Evolutionary conservation across 2,888 invertebrate genomes (phyloP).

Genomic region (Hypselothyrea guttata): DNA sequence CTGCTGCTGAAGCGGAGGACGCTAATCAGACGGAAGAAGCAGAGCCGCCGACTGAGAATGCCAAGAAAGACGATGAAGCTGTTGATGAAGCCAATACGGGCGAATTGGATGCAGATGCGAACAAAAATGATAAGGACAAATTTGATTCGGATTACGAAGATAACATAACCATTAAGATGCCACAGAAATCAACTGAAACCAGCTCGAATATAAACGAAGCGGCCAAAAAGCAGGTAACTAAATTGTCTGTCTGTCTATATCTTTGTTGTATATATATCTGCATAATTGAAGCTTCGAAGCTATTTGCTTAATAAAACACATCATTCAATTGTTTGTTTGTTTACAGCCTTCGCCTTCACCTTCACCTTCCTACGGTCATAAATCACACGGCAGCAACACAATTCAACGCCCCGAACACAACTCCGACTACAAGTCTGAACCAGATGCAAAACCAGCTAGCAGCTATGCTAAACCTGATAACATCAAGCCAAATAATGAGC

Average conservation of each 20-base stretch:
- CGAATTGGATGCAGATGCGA: constrained; percentile 23
- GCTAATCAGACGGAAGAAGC: constrained; percentile 4
- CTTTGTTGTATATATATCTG: too few relatives aligned
- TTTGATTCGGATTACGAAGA: constrained; percentile 84
- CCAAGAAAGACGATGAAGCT: constrained; percentile 1
- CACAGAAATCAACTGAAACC: constrained; percentile 73
- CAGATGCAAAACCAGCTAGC: constrained; percentile 33
- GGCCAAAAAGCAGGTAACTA: constrained; percentile 41
- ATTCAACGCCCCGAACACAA: constrained; percentile 45
- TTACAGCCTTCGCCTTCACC: constrained; percentile 40
- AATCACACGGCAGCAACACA: constrained; percentile 22
- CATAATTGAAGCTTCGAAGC: too few relatives aligned
- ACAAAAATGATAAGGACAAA: constrained; percentile 60
- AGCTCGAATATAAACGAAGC: constrained; percentile 9
- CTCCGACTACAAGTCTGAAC: constrained; percentile 45
- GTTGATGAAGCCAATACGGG: background rate
- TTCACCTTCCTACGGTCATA: constrained; percentile 35
- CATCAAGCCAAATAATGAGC: constrained; percentile 37
- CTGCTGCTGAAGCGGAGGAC: constrained; percentile 12
- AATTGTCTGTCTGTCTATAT: too few relatives aligned
- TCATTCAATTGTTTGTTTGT: background rate
- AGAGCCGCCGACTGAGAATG: background rate
- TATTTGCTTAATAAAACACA: background rate
- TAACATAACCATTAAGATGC: constrained; percentile 85
- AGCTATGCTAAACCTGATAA: constrained; percentile 36